These are phyloP conservation scores for Anguilla marmorata DNA, from an alignment of 2,797 vertebrate genomes.

Conservation along the genomic window DNA sequence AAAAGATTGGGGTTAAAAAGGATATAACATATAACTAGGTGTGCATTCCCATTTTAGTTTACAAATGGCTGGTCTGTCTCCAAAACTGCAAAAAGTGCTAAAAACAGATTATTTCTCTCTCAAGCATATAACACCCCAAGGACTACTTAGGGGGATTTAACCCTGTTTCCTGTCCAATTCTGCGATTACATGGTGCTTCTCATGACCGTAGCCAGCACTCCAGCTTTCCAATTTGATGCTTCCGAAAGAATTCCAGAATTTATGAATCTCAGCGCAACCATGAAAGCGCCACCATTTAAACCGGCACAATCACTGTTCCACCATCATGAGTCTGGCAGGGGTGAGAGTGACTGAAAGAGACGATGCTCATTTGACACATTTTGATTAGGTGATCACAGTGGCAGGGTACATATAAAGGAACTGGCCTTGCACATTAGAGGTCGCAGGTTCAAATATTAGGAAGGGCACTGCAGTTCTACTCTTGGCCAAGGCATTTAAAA, in stretches of 20 bases:
- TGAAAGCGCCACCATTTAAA: neutral
- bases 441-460: neutral
- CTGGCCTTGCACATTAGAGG: neutral
- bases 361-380: neutral
- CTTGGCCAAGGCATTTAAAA: neutral
- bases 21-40: constrained; percentile 34
- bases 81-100: neutral
- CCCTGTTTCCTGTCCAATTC: neutral
- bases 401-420: neutral
- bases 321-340: neutral
- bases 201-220: neutral
- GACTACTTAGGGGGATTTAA: neutral
- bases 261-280: neutral
- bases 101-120: neutral
- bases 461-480: neutral
- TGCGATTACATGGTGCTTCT: constrained; percentile 1
- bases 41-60: constrained; percentile 33
- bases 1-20: neutral
- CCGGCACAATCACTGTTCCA: neutral
- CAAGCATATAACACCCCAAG: neutral
- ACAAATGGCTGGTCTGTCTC: neutral
- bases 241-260: neutral
- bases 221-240: neutral
- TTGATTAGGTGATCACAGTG: neutral
- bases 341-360: neutral